Evolutionary conservation across 2,113 vertebrate genomes (phyloP), one percentile per base, ranked within the genome.

Genomic region (Pterophyllum scalare): DNA sequence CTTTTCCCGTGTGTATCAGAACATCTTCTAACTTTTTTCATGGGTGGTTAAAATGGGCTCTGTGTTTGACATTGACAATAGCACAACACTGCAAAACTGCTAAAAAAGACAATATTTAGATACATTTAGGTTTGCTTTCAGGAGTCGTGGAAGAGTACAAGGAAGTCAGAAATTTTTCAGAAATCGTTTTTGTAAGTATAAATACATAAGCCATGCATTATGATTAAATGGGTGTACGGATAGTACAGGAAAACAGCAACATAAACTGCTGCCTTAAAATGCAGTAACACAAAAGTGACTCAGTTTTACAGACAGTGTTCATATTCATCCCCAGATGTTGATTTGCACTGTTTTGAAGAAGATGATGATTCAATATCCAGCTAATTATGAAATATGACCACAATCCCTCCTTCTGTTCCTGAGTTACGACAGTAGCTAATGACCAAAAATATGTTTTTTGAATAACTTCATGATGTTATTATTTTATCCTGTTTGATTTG

Each of bases 1-100:
- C 76, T 79, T 84, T 77, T 58, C 75, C 70, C 49, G 35, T 14
- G 81, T 85, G 31, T 7, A 22, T 79, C 56, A 80, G 59, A 80
- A 84, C 46, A n/a, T 72, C 46, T 17, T 49, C 26, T 72, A 31
- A 88, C 76, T 82, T 58, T 15, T 58, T 75, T 14, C 56, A n/a
- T 26, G 24, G 24, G 6, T n/a, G 19, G 74, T 52, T 72, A 72
- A 72, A 72, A 54, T 72, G 46, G 67, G 49, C 24, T 52, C 46
- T 35, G 56, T 60, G 57, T 84, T 65, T 60, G 54, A 60, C 70
- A 33, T 19, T 62, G 46, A 19, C 14, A 12, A 12, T 22, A 26
- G 17, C 11, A 5, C 6, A 3, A 57, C 12, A 19, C 22, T 4
- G 49, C 46, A 72, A 57, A 7, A n/a, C 24, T 49, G 35, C 54